Evolutionary conservation across 2,888 invertebrate genomes (phyloP), one percentile per base, ranked within the genome.

Genomic region (Exephanes ischioxanthus): DNA sequence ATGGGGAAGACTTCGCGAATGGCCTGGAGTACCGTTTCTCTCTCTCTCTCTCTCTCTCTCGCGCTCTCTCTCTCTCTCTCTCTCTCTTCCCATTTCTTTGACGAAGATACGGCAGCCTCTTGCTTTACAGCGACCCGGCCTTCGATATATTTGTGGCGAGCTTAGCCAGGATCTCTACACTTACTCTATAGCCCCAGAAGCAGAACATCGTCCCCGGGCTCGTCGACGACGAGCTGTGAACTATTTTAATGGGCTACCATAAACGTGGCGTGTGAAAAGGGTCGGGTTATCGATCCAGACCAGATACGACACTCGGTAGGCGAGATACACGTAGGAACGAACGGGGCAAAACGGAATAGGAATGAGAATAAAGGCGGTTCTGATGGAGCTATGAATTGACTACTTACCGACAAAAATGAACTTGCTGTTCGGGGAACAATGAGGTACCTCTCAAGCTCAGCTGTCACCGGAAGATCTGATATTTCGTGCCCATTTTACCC

Each of bases 201-300:
- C 53, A 73, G 63, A n/a, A 48, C 68, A 33, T 70, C 78, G 68
- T 72, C 51, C 66, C 30, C 58, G 71, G 58, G 19, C 45, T 55
- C 63, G 58, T 45, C 70, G 66, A 73, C 75, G 79, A 82, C 68
- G 81, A 79, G 79, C 75, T 67, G 70, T 75, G 79, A 85, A 85
- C 82, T 76, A 85, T 83, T 83, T 85, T 80, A 83, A 85, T 83
- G 79, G 85, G 41, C 73, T 80, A 71, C 76, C 82, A 58, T 83
- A 76, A 80, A 85, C 61, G 79, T 61, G 67, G 45, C 71, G 71
- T 73, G 71, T 71, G 79, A 82, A 85, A 85, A 63, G 75, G 66
- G 55, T 55, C 45, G 45, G 68, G 61, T 81, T 82, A 85, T 85
- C 63, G 82, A 85, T 82, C 70, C 53, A 63, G 53, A 45, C 41